Evolutionary conservation across 2,888 invertebrate species (phyloP).

Genomic region (Stenoptilia bipunctidactyla): DNA sequence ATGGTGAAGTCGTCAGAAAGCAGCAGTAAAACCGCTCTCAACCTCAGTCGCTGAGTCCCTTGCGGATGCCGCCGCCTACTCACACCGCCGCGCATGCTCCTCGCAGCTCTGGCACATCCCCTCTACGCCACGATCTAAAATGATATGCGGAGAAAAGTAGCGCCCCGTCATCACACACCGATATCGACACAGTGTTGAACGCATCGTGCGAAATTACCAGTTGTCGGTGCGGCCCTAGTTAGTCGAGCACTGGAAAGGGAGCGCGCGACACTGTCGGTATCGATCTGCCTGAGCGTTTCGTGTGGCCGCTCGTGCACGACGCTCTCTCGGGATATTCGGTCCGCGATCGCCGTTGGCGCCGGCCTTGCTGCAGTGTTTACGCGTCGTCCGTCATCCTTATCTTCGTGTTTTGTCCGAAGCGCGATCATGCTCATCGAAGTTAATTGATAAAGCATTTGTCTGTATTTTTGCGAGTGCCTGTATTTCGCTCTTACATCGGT

Average conservation of each 20-base stretch:
- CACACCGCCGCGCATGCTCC: slow-evolving; percentile 56
- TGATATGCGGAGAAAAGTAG: slow-evolving; percentile 40
- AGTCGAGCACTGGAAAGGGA: slow-evolving; percentile 43
- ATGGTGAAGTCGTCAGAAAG: slow-evolving; percentile 20
- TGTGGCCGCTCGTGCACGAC: slow-evolving; percentile 53
- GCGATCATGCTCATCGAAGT: slow-evolving; percentile 52
- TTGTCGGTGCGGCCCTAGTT: slow-evolving; percentile 22
- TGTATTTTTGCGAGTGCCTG: slow-evolving; percentile 18
- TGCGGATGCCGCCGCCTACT: slow-evolving; percentile 33
- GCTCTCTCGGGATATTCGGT: slow-evolving; percentile 61
- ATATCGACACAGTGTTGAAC: background rate
- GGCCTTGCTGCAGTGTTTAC: slow-evolving; percentile 62
- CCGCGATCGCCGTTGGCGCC: slow-evolving; percentile 64
- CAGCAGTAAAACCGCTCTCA: slow-evolving; percentile 29
- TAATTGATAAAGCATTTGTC: slow-evolving; percentile 51
- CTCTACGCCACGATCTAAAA: slow-evolving; percentile 49
- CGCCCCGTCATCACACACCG: slow-evolving; percentile 26
- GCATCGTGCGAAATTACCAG: background rate
- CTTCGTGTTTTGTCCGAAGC: slow-evolving; percentile 45
- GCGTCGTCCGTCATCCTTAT: slow-evolving; percentile 43
- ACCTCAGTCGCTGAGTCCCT: slow-evolving; percentile 40
- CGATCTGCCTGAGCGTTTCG: slow-evolving; percentile 59
- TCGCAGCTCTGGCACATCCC: slow-evolving; percentile 38
- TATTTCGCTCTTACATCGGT: background rate
- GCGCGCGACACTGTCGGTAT: slow-evolving; percentile 52